Evolutionary conservation across 2,888 invertebrate genomes (phyloP), one percentile per base, ranked within the genome.

Genomic region (Eupithecia exiguata): DNA sequence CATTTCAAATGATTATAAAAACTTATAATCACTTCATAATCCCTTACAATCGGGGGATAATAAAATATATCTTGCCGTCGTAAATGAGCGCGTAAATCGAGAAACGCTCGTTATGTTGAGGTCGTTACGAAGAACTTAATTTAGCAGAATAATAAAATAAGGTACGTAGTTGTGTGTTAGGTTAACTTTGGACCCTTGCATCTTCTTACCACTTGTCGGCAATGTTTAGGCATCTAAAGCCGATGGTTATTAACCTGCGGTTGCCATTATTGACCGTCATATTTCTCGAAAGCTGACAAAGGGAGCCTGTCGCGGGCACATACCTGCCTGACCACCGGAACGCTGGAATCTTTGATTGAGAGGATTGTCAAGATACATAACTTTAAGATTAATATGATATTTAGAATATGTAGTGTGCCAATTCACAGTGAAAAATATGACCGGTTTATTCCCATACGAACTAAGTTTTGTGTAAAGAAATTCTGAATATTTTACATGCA

Each of bases 211-310:
- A 81, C 78, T 78, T 70, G 72, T 74, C 69, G 72, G 76, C 66
- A 43, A 65, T 74, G 74, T 73, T n/a, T 70, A 77, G 63, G 1
- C 69, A 43, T 81, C 71, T 79, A 71, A 82, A 84, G 82, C 85
- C 78, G 82, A 80, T 82, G 83, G 82, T 86, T 87, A 85, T 87
- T 86, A 85, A 84, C 84, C 78, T 80, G 77, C 73, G 78, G 77
- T 83, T 89, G 68, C 90, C 90, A 88, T 91, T 89, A 78, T 74
- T 80, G 88, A 92, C 91, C 92, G 86, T 91, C 90, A 90, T 93
- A 92, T 90, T 89, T 92, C 88, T 91, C 83, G 80, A 82, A 82
- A 86, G 84, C 85, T 87, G 89, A 85, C 88, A 71, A 87, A 87
- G 88, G 84, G 83, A 87, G 85, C 79, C 84, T 84, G 85, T 87